A percentile compares a stretch with the other conserved stretches of the same genome.
phyloP scores from a whole-genome alignment of 1,140 invertebrate species.

The Cydia pomonella region DNA sequence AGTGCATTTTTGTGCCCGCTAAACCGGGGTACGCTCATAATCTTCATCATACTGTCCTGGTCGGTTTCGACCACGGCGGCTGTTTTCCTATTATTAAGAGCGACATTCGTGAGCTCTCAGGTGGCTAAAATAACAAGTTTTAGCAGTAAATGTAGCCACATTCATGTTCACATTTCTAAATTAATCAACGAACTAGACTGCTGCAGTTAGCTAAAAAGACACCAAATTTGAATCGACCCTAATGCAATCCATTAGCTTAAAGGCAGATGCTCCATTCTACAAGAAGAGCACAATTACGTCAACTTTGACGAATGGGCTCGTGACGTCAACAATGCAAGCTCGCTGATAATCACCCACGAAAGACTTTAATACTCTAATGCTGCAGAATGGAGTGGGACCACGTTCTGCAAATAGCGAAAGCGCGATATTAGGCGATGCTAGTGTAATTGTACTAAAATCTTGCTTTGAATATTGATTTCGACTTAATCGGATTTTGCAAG shows the following conservation, averaged over 20 bases:
- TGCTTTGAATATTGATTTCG: slow-evolving; percentile 22
- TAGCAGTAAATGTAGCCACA: no score
- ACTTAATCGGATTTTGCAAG: slow-evolving; percentile 6
- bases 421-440: slow-evolving; percentile 13
- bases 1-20: no score
- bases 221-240: background rate
- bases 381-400: slow-evolving; percentile 47
- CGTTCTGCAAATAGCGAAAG: slow-evolving; percentile 50
- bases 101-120: no score
- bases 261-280: slow-evolving; percentile 45
- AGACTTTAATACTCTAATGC: slow-evolving; percentile 56
- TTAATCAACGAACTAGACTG: background rate
- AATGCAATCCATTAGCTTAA: slow-evolving; percentile 27
- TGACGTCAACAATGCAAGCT: slow-evolving; percentile 64
- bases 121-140: no score
- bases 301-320: slow-evolving; percentile 51
- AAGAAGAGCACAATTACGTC: slow-evolving; percentile 52
- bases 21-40: no score
- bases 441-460: slow-evolving; percentile 18
- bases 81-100: no score
- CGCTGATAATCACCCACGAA: slow-evolving; percentile 33
- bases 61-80: no score
- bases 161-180: no score
- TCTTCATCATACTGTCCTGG: no score
- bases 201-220: background rate